These are phyloP conservation scores for Pagrus major DNA, from an alignment of 2,113 vertebrate species.

Conservation along the genomic window DNA sequence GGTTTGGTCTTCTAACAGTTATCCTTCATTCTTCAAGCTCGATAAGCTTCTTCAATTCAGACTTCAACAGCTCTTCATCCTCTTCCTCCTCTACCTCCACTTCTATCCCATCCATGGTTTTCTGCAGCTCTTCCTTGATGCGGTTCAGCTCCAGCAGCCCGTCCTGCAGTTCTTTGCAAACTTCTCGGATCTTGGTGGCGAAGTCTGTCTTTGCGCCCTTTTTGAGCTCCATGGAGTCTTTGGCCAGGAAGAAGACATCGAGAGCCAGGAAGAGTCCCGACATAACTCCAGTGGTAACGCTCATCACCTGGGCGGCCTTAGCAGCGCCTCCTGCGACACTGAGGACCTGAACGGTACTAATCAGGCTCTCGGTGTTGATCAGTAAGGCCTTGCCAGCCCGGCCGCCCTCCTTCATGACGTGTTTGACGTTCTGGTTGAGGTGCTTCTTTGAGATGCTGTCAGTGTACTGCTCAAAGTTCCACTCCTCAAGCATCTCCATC, in stretches of 20 bases:
- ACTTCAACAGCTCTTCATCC: slow-evolving; percentile 62
- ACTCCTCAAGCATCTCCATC: slow-evolving; percentile 81
- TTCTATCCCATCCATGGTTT: slow-evolving; percentile 81
- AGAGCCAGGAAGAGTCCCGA: slow-evolving; percentile 84
- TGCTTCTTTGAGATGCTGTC: slow-evolving; percentile 80
- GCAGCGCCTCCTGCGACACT: slow-evolving; percentile 74
- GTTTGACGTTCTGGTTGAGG: slow-evolving; percentile 82
- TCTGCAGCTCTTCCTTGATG: slow-evolving; percentile 81
- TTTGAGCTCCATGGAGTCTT: slow-evolving; percentile 81
- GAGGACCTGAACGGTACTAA: slow-evolving; percentile 81
- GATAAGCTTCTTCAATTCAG: slow-evolving; percentile 68
- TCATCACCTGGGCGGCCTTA: slow-evolving; percentile 80
- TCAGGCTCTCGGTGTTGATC: slow-evolving; percentile 78
- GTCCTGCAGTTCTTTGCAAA: slow-evolving; percentile 79
- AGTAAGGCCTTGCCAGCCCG: slow-evolving; percentile 81
- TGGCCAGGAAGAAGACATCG: slow-evolving; percentile 84
- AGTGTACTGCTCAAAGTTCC: slow-evolving; percentile 81
- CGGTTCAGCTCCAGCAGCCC: slow-evolving; percentile 80
- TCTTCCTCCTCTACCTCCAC: slow-evolving; percentile 68
- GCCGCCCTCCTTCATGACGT: slow-evolving; percentile 82
- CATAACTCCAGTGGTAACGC: slow-evolving; percentile 80
- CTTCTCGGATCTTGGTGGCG: slow-evolving; percentile 80
- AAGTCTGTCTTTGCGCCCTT: slow-evolving; percentile 84
- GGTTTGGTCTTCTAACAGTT: background rate
- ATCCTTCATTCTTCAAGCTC: slow-evolving; percentile 65